phyloP scores from a whole-genome alignment of 2,888 invertebrate genomes.

The Drosophila fulvimacula region DNA sequence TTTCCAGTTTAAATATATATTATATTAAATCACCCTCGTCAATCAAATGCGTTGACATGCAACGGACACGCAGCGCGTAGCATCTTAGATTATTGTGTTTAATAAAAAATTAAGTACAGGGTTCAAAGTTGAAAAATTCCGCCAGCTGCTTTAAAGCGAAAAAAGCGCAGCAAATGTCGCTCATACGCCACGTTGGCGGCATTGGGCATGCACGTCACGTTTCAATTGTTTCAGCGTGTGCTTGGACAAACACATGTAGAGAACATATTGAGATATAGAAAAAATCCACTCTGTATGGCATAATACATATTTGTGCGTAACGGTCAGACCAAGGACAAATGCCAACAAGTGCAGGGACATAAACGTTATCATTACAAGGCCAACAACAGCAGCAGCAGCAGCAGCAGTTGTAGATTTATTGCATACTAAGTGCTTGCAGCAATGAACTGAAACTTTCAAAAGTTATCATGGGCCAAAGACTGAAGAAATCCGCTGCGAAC shows the following conservation, averaged over 20 bases:
- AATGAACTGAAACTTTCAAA: constrained; percentile 3
- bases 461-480: neutral
- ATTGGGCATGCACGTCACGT: constrained; percentile 65
- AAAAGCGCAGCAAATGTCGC: constrained; percentile 41
- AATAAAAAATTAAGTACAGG: constrained; percentile 69
- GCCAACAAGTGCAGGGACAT: constrained; percentile 65
- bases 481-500: neutral
- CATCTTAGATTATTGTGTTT: constrained; percentile 68
- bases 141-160: constrained; percentile 59
- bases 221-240: constrained; percentile 70
- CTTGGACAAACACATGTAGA: constrained; percentile 61
- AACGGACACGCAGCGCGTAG: constrained; percentile 29
- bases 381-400: constrained; percentile 4
- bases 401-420: constrained; percentile 16
- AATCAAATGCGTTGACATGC: constrained; percentile 78
- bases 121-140: constrained; percentile 72
- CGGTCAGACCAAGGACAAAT: constrained; percentile 73
- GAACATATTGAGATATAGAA: constrained; percentile 59
- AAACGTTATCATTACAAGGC: constrained; percentile 55
- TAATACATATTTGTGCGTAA: constrained; percentile 24
- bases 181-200: constrained; percentile 58
- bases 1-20: constrained; percentile 43
- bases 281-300: constrained; percentile 32
- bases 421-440: constrained; percentile 11
- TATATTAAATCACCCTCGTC: constrained; percentile 79